Conservation (phyloP, 2,797 vertebrate species). For the Adrianichthys oophorus region DNA sequence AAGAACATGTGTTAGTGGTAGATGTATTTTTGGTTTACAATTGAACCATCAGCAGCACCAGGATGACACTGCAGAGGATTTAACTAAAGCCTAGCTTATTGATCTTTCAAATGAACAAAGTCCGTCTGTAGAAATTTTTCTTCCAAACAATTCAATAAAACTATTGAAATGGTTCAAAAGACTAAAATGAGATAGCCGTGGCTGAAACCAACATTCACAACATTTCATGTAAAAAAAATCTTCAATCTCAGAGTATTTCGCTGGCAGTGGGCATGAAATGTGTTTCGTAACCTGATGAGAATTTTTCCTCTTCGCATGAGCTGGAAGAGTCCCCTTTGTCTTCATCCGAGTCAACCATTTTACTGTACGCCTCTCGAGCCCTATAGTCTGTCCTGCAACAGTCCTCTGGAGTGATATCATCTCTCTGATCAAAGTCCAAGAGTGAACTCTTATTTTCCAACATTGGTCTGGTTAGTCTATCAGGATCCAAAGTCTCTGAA, state of each 20-base stretch:
- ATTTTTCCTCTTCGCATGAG: slow-evolving; percentile 46
- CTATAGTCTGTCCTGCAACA: slow-evolving; percentile 13
- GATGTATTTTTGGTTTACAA: too few species aligned
- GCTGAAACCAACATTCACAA: not conserved
- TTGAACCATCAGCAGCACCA: too few species aligned
- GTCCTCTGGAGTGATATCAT: slow-evolving; percentile 16
- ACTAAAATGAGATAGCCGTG: not conserved
- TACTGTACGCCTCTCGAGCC: slow-evolving; percentile 57
- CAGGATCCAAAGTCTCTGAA: not conserved
- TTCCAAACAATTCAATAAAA: too few species aligned
- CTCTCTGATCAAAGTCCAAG: not conserved
- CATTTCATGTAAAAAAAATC: not conserved
- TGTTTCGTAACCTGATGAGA: slow-evolving; percentile 72
- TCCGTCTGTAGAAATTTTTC: too few species aligned
- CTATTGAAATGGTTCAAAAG: not conserved
- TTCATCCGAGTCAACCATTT: slow-evolving; percentile 65
- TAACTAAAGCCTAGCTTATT: too few species aligned
- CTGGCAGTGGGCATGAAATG: slow-evolving; percentile 76
- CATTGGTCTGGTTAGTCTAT: not conserved
- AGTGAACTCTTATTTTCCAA: slow-evolving; percentile 10
- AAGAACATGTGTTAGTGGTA: too few species aligned
- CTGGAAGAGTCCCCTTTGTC: slow-evolving; percentile 34
- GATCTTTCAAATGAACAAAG: too few species aligned
- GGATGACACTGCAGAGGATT: too few species aligned
- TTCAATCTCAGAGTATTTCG: slow-evolving; percentile 36